phyloP scores from a whole-genome alignment of 2,888 invertebrate genomes.

The Aphodius sticticus region DNA sequence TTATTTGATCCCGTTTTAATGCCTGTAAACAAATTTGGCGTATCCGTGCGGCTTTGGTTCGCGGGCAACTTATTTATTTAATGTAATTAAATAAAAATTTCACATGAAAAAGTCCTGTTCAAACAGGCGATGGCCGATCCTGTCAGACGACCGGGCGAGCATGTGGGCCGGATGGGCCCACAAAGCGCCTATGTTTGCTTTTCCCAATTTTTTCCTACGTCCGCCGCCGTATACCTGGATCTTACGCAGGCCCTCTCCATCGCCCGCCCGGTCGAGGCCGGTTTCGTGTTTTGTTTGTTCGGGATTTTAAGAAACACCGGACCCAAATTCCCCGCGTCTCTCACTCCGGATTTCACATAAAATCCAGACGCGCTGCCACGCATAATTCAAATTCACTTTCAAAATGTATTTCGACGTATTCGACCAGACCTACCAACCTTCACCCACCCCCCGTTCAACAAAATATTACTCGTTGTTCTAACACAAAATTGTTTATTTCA shows the following conservation, averaged over 20 bases:
- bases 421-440: background rate
- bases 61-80: constrained; percentile 8
- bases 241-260: background rate
- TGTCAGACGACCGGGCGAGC: background rate
- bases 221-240: constrained; percentile 30
- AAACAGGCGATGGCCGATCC: constrained; percentile 19
- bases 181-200: constrained; percentile 31
- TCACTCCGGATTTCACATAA: background rate
- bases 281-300: background rate
- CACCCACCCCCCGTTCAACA: background rate
- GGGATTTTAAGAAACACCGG: background rate
- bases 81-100: constrained; percentile 25
- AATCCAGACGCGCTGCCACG: background rate
- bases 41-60: background rate
- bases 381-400: background rate
- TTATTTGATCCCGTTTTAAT: background rate
- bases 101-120: constrained; percentile 21
- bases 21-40: background rate
- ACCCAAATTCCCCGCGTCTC: background rate
- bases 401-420: background rate
- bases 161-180: constrained; percentile 16
- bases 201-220: constrained; percentile 31
- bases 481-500: too few species aligned
- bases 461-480: background rate
- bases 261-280: background rate